A percentile compares a stretch with the other conserved stretches of the same genome.
Evolutionary conservation across 2,888 invertebrate genomes (phyloP).

Genomic region (Biston stratarius): DNA sequence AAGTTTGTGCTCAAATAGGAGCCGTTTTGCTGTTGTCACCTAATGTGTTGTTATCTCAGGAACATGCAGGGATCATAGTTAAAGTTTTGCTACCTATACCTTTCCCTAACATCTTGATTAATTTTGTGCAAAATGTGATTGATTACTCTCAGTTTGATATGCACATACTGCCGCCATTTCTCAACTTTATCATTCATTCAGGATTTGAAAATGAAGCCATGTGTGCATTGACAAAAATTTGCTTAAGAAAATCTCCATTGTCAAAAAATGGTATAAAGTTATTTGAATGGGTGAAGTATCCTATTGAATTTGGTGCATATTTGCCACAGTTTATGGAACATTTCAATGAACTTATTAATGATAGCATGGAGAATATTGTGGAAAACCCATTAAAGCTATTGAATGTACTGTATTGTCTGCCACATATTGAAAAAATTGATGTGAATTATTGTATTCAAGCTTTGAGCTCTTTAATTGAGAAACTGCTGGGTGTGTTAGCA

Average conservation of each 20-base stretch:
- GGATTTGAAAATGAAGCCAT: slow-evolving; percentile 85
- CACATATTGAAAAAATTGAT: slow-evolving; percentile 83
- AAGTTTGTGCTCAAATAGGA: slow-evolving; percentile 84
- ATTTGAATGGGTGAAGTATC: slow-evolving; percentile 89
- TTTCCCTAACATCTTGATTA: slow-evolving; percentile 85
- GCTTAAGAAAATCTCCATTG: slow-evolving; percentile 89
- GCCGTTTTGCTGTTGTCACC: slow-evolving; percentile 87
- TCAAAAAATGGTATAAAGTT: slow-evolving; percentile 87
- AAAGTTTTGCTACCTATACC: slow-evolving; percentile 87
- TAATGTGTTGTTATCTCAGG: slow-evolving; percentile 89
- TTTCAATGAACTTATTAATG: slow-evolving; percentile 65
- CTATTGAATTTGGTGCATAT: slow-evolving; percentile 85
- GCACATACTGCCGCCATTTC: slow-evolving; percentile 89
- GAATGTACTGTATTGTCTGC: slow-evolving; percentile 84
- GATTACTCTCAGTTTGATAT: slow-evolving; percentile 90
- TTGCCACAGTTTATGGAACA: slow-evolving; percentile 71
- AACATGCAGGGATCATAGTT: slow-evolving; percentile 90
- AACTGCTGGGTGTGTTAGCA: slow-evolving; percentile 61
- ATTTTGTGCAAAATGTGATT: slow-evolving; percentile 89
- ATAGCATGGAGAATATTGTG: slow-evolving; percentile 68
- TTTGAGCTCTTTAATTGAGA: slow-evolving; percentile 69
- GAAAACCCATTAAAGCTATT: slow-evolving; percentile 74
- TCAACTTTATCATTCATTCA: slow-evolving; percentile 86
- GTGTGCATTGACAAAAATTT: slow-evolving; percentile 88
- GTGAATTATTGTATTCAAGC: slow-evolving; percentile 62